phyloP scores from a whole-genome alignment of 2,113 vertebrate genomes.

The Mixornis gularis region DNA sequence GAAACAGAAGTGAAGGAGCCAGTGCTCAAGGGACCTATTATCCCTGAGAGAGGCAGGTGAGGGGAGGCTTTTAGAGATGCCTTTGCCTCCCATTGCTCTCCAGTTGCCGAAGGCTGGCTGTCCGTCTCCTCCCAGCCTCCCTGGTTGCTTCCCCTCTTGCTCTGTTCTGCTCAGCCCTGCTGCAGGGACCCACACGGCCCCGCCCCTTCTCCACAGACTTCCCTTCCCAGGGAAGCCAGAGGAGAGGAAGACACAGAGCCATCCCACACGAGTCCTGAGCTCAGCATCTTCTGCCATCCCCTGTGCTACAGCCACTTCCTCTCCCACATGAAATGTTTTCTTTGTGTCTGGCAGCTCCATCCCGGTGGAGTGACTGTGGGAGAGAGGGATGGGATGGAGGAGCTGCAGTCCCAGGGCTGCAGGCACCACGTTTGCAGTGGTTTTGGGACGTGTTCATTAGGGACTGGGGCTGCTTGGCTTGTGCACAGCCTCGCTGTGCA shows the following conservation, averaged over 20 bases:
- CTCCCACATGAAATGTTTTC: not conserved
- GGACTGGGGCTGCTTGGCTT: fast-evolving
- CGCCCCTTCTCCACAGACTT: not conserved
- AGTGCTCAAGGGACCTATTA: not conserved
- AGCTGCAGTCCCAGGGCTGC: not conserved
- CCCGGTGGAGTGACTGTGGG: fast-evolving
- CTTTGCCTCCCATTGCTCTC: not conserved
- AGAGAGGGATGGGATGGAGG: not conserved
- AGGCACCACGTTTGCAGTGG: not conserved
- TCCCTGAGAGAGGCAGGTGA: not conserved
- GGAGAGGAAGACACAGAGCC: not conserved
- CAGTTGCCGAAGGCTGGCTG: not conserved
- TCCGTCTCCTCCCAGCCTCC: not conserved
- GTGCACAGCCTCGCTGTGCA: fast-evolving
- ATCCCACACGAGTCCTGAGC: not conserved
- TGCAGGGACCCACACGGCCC: fast-evolving
- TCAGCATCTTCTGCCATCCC: not conserved
- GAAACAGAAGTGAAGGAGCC: not conserved
- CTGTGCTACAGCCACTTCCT: not conserved
- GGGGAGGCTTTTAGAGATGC: not conserved
- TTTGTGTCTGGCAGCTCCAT: not conserved
- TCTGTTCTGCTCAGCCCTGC: not conserved
- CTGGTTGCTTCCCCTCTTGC: not conserved
- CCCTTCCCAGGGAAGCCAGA: not conserved
- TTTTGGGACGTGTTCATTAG: fast-evolving